A percentile compares a stretch with the other conserved stretches of the same genome.
These are phyloP conservation scores for Hormaphis cornu DNA, from an alignment of 1,140 invertebrate genomes.

Conservation along the genomic window DNA sequence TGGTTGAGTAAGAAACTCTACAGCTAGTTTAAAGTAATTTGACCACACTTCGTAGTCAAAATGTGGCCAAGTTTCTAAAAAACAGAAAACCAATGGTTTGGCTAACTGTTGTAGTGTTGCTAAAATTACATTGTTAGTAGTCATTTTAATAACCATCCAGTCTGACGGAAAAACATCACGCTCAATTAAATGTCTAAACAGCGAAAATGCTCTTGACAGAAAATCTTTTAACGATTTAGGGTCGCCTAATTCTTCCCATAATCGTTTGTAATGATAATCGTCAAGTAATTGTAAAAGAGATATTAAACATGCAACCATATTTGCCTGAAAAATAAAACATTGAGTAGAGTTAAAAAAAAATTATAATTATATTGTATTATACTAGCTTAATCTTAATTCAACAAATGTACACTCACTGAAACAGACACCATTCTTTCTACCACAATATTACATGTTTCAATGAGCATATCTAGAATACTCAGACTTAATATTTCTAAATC, in stretches of 20 bases:
- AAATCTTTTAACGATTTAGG: slow-evolving; percentile 78
- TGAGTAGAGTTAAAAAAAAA: too few relatives aligned
- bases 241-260: slow-evolving; percentile 72
- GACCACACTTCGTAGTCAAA: slow-evolving; percentile 74
- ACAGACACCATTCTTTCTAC: slow-evolving; percentile 57
- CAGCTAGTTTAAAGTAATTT: slow-evolving; percentile 78
- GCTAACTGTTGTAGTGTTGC: slow-evolving; percentile 78
- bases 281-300: slow-evolving; percentile 76
- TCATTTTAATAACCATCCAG: slow-evolving; percentile 88
- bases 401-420: slow-evolving; percentile 46
- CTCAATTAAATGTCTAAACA: slow-evolving; percentile 73
- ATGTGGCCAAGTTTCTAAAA: slow-evolving; percentile 54
- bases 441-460: slow-evolving; percentile 71
- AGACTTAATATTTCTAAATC: slow-evolving; percentile 75
- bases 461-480: slow-evolving; percentile 68
- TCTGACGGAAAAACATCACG: slow-evolving; percentile 79
- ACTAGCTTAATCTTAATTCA: neutral
- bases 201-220: slow-evolving; percentile 74
- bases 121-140: slow-evolving; percentile 79
- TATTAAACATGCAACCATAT: slow-evolving; percentile 74
- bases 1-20: slow-evolving; percentile 78
- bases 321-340: slow-evolving; percentile 49
- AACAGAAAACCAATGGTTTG: slow-evolving; percentile 72
- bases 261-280: slow-evolving; percentile 74
- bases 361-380: neutral